Conservation (phyloP, 2,113 vertebrate species). For the Galeopterus variegatus region DNA sequence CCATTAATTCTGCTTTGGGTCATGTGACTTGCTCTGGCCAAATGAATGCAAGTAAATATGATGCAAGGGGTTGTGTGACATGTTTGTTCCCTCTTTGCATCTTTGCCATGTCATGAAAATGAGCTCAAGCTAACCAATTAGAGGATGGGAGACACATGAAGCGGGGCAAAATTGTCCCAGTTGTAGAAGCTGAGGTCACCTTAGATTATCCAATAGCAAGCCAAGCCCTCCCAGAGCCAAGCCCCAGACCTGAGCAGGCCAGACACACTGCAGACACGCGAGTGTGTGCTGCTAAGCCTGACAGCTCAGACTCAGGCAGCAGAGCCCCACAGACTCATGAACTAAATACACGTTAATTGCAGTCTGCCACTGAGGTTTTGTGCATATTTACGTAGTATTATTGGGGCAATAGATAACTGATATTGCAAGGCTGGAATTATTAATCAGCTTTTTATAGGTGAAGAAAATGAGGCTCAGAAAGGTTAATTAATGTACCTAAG, state of each 20-base stretch:
- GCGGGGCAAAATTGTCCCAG: not conserved
- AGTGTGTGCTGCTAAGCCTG: not conserved
- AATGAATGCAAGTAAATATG: not conserved
- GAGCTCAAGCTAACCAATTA: not conserved
- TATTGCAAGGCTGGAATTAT: not conserved
- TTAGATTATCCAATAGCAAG: not conserved
- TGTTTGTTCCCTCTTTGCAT: not conserved
- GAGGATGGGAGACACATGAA: not conserved
- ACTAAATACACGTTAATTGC: not conserved
- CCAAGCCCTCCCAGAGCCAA: not conserved
- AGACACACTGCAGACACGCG: rapidly evolving
- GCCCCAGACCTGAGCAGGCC: not conserved
- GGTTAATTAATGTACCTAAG: not conserved
- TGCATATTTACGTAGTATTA: not conserved
- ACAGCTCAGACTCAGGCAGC: not conserved
- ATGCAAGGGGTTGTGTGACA: not conserved
- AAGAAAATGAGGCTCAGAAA: slow-evolving; percentile 2
- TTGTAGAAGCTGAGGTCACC: not conserved
- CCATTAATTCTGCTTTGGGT: not conserved
- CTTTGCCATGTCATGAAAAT: not conserved
- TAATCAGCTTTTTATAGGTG: not conserved
- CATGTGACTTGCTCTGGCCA: not conserved
- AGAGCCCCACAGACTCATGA: not conserved
- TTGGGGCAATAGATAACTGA: not conserved
- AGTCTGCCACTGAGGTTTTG: not conserved